Evolutionary conservation across 2,113 vertebrate genomes (phyloP).

Genomic region (Hucho hucho): DNA sequence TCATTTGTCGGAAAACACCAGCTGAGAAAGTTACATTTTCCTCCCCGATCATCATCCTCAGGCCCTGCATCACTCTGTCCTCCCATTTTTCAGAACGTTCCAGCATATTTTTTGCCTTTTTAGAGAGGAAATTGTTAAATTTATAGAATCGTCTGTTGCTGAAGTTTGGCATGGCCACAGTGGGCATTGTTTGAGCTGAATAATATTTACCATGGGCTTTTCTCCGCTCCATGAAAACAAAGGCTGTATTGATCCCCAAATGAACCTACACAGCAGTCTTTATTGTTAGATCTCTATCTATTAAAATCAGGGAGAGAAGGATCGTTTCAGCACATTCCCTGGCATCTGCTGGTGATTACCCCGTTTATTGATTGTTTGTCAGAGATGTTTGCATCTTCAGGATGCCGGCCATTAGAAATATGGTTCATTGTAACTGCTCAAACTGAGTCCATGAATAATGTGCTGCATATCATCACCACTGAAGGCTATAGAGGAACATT

Average conservation of each 20-base stretch:
- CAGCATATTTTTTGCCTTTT: slow-evolving; percentile 59
- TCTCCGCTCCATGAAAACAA: slow-evolving; percentile 93
- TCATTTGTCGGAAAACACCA: slow-evolving; percentile 47
- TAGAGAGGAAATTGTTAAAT: slow-evolving; percentile 61
- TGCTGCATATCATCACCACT: slow-evolving; percentile 57
- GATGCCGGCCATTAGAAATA: slow-evolving; percentile 91
- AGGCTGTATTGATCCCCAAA: slow-evolving; percentile 99
- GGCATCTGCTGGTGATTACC: slow-evolving; percentile 91
- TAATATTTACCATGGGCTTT: slow-evolving; percentile 97
- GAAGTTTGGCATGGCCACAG: slow-evolving; percentile 81
- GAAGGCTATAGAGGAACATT: not conserved
- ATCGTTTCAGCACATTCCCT: slow-evolving; percentile 99
- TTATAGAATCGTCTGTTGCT: slow-evolving; percentile 56
- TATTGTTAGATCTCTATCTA: slow-evolving; percentile 99
- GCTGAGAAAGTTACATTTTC: slow-evolving; percentile 57
- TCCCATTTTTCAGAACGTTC: not conserved
- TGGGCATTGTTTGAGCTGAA: slow-evolving; percentile 90
- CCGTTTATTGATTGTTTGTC: slow-evolving; percentile 98
- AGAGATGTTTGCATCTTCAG: slow-evolving; percentile 92
- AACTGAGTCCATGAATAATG: slow-evolving; percentile 84
- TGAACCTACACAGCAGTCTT: slow-evolving; percentile 99
- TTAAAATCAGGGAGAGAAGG: slow-evolving; percentile 94
- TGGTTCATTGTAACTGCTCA: slow-evolving; percentile 86
- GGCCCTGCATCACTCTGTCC: slow-evolving; percentile 30
- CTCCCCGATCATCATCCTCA: slow-evolving; percentile 57